Conservation (phyloP, 2,888 invertebrate genomes). For the Clunio marinus region DNA sequence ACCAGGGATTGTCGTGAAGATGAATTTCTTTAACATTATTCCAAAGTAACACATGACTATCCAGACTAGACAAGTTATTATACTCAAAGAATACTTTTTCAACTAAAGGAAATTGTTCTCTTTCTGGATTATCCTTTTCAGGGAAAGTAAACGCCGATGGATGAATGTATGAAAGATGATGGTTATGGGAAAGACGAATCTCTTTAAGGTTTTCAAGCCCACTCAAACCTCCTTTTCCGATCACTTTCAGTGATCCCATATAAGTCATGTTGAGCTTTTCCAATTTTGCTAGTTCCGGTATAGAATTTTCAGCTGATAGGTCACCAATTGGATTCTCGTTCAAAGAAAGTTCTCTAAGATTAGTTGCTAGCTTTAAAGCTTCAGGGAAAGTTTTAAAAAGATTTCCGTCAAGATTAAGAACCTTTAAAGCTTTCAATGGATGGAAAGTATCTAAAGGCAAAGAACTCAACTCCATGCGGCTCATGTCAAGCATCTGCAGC, state of each 20-base stretch:
- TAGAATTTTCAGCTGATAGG: conserved; percentile 56
- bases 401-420: conserved; percentile 66
- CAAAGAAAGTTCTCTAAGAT: conserved; percentile 59
- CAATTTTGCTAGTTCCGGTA: conserved; percentile 58
- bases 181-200: conserved; percentile 63
- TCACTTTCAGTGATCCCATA: conserved; percentile 58
- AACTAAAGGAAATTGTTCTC: conserved; percentile 61
- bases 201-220: conserved; percentile 55
- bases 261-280: conserved; percentile 64
- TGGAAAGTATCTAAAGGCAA: conserved; percentile 66
- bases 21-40: conserved; percentile 62
- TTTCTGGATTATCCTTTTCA: conserved; percentile 53
- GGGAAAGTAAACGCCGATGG: conserved; percentile 57
- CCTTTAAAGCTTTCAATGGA: conserved; percentile 60
- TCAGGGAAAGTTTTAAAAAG: conserved; percentile 57
- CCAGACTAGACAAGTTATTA: conserved; percentile 55
- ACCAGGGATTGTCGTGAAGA: conserved; percentile 69
- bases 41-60: conserved; percentile 62
- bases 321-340: conserved; percentile 66
- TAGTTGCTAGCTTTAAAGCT: conserved; percentile 58
- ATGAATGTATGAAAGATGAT: conserved; percentile 57
- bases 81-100: conserved; percentile 67
- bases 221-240: conserved; percentile 58
- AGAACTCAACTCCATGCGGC: conserved; percentile 59
- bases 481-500: conserved; percentile 69